Evolutionary conservation across 2,113 vertebrate species (phyloP).

Genomic region (Synchiropus splendidus): DNA sequence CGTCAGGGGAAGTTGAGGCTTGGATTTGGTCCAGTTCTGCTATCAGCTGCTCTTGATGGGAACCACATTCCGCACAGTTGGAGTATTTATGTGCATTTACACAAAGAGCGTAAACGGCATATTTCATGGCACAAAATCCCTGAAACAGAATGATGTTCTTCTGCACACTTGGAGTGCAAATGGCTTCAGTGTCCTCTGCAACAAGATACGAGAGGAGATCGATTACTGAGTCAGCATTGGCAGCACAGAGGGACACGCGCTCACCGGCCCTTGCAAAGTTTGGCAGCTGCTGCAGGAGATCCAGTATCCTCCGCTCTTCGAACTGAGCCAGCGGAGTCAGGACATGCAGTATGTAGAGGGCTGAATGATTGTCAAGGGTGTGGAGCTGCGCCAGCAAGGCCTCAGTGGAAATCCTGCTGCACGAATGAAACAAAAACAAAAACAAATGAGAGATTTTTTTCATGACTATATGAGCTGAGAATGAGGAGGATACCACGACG

Average conservation of each 20-base stretch:
- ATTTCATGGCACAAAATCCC: conserved; percentile 94
- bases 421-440: background rate
- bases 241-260: background rate
- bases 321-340: conserved; percentile 79
- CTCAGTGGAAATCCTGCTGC: conserved; percentile 67
- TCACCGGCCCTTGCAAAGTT: conserved; percentile 27
- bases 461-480: too few species aligned
- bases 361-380: conserved; percentile 82
- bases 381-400: conserved; percentile 79
- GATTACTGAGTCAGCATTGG: background rate
- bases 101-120: conserved; percentile 86
- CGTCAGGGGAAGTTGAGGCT: conserved; percentile 26
- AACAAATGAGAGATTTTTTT: too few species aligned
- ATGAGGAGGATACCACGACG: too few species aligned
- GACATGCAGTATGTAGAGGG: conserved; percentile 82
- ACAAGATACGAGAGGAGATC: background rate
- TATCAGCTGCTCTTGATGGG: conserved; percentile 5
- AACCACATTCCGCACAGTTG: conserved; percentile 60
- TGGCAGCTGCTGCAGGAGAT: conserved; percentile 76
- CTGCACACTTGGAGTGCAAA: conserved; percentile 47
- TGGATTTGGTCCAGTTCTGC: conserved; percentile 22
- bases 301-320: conserved; percentile 77
- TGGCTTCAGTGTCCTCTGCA: conserved; percentile 34
- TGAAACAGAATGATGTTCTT: conserved; percentile 78
- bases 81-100: conserved; percentile 71